A percentile compares a stretch with the other conserved stretches of the same genome.
Evolutionary conservation across 2,888 invertebrate species (phyloP).

Genomic region (Blastobasis adustella): DNA sequence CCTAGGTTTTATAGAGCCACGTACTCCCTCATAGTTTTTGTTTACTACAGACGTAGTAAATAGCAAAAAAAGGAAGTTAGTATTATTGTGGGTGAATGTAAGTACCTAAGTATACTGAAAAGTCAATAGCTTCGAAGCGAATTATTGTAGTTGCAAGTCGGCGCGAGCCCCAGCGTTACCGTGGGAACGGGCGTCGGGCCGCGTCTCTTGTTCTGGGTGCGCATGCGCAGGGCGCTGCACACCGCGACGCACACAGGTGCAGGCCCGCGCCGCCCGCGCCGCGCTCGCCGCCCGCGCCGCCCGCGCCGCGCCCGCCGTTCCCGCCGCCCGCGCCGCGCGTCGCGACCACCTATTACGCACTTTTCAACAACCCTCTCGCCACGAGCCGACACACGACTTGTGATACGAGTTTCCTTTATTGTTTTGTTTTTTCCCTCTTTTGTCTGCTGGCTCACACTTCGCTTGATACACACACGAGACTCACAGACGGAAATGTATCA

Average conservation of each 20-base stretch:
- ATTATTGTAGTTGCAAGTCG: constrained; percentile 40
- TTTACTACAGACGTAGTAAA: no score
- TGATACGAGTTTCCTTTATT: constrained; percentile 12
- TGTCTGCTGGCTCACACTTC: constrained; percentile 15
- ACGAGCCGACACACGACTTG: constrained; percentile 9
- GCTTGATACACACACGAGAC: no score
- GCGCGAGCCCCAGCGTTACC: constrained; percentile 41
- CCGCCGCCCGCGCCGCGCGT: no score
- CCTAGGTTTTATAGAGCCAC: no score
- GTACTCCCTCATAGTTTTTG: no score
- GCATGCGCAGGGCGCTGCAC: constrained; percentile 3
- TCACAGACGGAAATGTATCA: no score
- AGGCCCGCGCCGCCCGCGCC: no score
- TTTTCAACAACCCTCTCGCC: constrained; percentile 33
- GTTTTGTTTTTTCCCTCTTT: constrained; percentile 19
- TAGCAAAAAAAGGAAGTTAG: no score
- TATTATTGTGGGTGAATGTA: no score
- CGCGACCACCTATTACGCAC: constrained; percentile 26
- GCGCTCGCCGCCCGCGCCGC: no score
- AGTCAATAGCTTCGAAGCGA: constrained; percentile 42
- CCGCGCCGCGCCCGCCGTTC: no score
- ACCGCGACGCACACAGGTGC: no score
- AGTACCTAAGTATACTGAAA: constrained; percentile 20
- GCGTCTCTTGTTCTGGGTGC: constrained; percentile 25
- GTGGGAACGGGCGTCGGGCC: constrained; percentile 47